Percentiles rank a stretch among this genome's conserved stretches.
Evolutionary conservation across 1,140 invertebrate genomes (phyloP).

Genomic region (Macrobrachium rosenbergii): DNA sequence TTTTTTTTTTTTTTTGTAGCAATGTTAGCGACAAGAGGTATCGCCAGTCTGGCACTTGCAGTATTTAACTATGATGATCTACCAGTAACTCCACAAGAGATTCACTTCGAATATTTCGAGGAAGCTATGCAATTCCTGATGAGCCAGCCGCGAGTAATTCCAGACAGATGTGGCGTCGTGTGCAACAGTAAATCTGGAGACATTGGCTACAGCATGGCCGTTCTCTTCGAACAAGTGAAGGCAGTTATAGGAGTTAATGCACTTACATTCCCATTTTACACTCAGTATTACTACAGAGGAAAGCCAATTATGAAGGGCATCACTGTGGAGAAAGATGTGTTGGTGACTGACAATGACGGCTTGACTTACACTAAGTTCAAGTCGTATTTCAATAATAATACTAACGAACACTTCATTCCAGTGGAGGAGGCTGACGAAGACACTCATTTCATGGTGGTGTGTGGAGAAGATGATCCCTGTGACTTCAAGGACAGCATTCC

Average conservation of each 20-base stretch:
- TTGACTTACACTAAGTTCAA: not conserved
- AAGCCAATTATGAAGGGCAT: slow-evolving; percentile 22
- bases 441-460: slow-evolving; percentile 56
- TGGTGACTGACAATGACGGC: not conserved
- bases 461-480: slow-evolving; percentile 37
- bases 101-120: slow-evolving; percentile 60
- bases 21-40: slow-evolving; percentile 56
- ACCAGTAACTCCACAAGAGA: slow-evolving; percentile 5
- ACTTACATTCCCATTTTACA: not conserved
- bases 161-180: slow-evolving; percentile 57
- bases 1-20: slow-evolving; percentile 38
- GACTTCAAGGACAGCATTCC: not conserved
- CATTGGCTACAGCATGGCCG: slow-evolving; percentile 41
- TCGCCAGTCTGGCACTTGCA: slow-evolving; percentile 51
- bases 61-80: slow-evolving; percentile 55
- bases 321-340: rapidly evolving
- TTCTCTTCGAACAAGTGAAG: slow-evolving; percentile 46
- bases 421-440: slow-evolving; percentile 59
- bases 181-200: slow-evolving; percentile 47
- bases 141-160: slow-evolving; percentile 42
- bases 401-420: slow-evolving; percentile 31
- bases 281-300: slow-evolving; percentile 17
- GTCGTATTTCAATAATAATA: not conserved
- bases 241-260: slow-evolving; percentile 52
- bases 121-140: slow-evolving; percentile 60